Conservation (phyloP, 1,140 invertebrate genomes). For the Drosophila tropicalis region DNA sequence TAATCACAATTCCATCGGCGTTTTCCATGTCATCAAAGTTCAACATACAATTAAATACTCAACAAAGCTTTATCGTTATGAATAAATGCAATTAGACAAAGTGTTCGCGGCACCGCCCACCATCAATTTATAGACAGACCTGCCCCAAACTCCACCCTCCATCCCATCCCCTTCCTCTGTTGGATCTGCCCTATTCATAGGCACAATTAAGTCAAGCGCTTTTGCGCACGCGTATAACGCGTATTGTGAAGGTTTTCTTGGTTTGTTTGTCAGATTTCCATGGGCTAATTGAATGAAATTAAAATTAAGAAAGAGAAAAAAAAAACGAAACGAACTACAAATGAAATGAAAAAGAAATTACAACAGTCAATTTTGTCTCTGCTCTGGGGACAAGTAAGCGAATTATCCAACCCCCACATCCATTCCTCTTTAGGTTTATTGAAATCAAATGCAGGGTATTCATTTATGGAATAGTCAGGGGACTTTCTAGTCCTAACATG, state of each 20-base stretch:
- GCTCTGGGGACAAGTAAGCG: not conserved
- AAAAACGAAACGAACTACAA: conserved; percentile 16
- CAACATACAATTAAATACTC: conserved; percentile 34
- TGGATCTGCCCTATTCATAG: not conserved
- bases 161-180: not conserved
- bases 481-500: not conserved
- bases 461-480: not conserved
- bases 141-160: not conserved
- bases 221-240: conserved; percentile 43
- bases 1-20: conserved; percentile 3
- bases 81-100: conserved; percentile 68
- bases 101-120: conserved; percentile 61
- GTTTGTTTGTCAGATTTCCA: conserved; percentile 64
- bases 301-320: conserved; percentile 65
- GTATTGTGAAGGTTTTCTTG: conserved; percentile 24
- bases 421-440: too few species aligned
- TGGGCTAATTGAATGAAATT: conserved; percentile 74
- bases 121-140: conserved; percentile 59
- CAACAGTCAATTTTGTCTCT: conserved; percentile 12
- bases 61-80: conserved; percentile 47
- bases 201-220: conserved; percentile 15
- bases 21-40: conserved; percentile 18
- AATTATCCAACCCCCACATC: too few species aligned
- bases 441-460: not conserved
- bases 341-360: not conserved